These are phyloP conservation scores for Pharmacophagus antenor DNA, from an alignment of 2,888 invertebrate genomes.

Conservation along the genomic window DNA sequence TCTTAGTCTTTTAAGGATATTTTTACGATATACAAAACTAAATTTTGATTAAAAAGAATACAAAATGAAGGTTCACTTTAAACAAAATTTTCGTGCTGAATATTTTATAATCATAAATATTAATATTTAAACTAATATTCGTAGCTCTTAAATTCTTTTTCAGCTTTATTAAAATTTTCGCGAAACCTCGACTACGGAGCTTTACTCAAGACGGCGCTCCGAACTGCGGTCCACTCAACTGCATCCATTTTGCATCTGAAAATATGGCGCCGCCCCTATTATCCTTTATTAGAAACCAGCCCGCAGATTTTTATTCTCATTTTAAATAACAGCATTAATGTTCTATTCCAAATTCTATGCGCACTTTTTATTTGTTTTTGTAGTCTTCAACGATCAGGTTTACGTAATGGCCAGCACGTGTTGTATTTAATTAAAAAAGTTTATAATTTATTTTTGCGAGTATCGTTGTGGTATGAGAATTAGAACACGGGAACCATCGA, in stretches of 20 bases:
- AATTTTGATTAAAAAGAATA: slow-evolving; percentile 18
- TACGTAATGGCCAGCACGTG: slow-evolving; percentile 48
- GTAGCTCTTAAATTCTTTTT: slow-evolving; percentile 37
- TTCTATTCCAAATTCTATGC: slow-evolving; percentile 54
- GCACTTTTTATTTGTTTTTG: slow-evolving; percentile 56
- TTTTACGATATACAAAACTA: background rate
- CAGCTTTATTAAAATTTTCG: slow-evolving; percentile 56
- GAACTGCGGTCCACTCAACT: slow-evolving; percentile 43
- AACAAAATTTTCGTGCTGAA: slow-evolving; percentile 13
- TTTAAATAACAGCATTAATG: slow-evolving; percentile 39
- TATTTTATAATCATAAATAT: slow-evolving; percentile 37
- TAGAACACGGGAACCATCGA: slow-evolving; percentile 1
- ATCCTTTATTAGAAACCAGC: slow-evolving; percentile 48
- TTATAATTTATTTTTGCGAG: slow-evolving; percentile 11
- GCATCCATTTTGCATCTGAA: slow-evolving; percentile 53
- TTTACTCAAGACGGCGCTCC: slow-evolving; percentile 36
- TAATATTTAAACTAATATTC: slow-evolving; percentile 45
- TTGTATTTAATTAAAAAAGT: slow-evolving; percentile 41
- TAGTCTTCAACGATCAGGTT: slow-evolving; percentile 48
- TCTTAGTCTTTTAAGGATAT: background rate
- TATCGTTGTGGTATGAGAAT: slow-evolving; percentile 8
- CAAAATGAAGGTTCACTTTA: slow-evolving; percentile 5
- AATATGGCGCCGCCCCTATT: slow-evolving; percentile 40
- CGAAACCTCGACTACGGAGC: slow-evolving; percentile 39
- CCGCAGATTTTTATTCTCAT: slow-evolving; percentile 50